Conservation (phyloP, 2,113 vertebrate genomes). For the Halichoeres trimaculatus region DNA sequence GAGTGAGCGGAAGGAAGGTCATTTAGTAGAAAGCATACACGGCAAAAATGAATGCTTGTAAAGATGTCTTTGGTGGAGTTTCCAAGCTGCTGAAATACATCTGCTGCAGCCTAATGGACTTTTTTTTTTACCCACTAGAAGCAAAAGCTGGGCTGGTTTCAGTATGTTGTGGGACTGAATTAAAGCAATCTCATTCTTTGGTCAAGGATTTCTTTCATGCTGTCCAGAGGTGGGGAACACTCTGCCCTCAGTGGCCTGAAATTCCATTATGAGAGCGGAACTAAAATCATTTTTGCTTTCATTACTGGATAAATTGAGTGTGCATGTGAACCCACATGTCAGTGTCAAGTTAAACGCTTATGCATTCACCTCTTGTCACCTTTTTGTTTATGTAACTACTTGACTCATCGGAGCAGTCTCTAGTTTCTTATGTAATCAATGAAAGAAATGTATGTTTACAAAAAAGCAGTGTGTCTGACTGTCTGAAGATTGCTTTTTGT, state of each 20-base stretch:
- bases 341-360: conserved; percentile 41
- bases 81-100: conserved; percentile 64
- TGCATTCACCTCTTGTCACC: conserved; percentile 43
- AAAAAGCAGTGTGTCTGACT: conserved; percentile 66
- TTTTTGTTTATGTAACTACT: conserved; percentile 29
- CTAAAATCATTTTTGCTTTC: conserved; percentile 55
- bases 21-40: conserved; percentile 80
- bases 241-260: conserved; percentile 21
- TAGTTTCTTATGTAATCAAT: conserved; percentile 74
- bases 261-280: conserved; percentile 44
- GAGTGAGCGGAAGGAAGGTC: conserved; percentile 85
- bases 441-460: conserved; percentile 53
- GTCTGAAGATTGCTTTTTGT: conserved; percentile 79
- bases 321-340: conserved; percentile 26
- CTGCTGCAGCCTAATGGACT: conserved; percentile 69
- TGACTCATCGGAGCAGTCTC: conserved; percentile 54
- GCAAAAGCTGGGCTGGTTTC: conserved; percentile 39
- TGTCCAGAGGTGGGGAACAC: conserved; percentile 38
- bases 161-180: conserved; percentile 46
- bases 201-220: conserved; percentile 58
- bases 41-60: conserved; percentile 72
- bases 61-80: conserved; percentile 68
- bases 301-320: conserved; percentile 42
- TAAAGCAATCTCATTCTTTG: conserved; percentile 55
- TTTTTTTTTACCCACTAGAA: conserved; percentile 31